A percentile compares a stretch with the other conserved stretches of the same genome.
These are phyloP conservation scores for Luperina nickerlii DNA, from an alignment of 2,888 invertebrate genomes.

Conservation along the genomic window DNA sequence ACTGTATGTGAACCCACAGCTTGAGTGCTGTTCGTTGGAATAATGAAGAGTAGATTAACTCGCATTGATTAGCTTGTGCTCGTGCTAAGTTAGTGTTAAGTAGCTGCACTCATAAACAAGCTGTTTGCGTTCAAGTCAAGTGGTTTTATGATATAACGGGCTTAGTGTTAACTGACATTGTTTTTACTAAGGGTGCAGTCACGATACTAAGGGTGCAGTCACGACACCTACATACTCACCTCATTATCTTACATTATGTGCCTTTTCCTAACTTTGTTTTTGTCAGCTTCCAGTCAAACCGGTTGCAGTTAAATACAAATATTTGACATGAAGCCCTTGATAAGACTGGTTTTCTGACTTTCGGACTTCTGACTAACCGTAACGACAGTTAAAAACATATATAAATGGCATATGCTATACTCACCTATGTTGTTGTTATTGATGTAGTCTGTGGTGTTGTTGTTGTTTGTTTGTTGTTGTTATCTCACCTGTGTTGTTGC, in stretches of 20 bases:
- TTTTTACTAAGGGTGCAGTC: not conserved
- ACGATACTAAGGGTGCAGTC: too few species aligned
- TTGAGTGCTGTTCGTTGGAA: constrained; percentile 27
- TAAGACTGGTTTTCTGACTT: not conserved
- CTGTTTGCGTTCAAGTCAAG: not conserved
- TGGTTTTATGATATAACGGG: not conserved
- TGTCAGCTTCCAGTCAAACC: not conserved
- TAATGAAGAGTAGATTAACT: constrained; percentile 43
- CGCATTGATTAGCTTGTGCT: constrained; percentile 37
- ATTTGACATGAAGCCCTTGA: not conserved
- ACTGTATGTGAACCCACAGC: not conserved
- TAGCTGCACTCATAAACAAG: constrained; percentile 23
- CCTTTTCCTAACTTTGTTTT: not conserved
- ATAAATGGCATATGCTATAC: not conserved
- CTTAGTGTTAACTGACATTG: not conserved
- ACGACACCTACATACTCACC: not conserved
- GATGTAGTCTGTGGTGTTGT: not conserved
- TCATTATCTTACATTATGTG: not conserved
- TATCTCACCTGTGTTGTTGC: not conserved
- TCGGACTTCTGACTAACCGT: not conserved
- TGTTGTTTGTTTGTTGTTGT: not conserved
- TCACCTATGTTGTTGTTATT: not conserved
- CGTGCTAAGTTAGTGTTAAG: constrained; percentile 7
- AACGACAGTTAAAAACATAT: not conserved
- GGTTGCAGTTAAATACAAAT: not conserved